Conservation (phyloP, 2,113 vertebrate species). For the Apistogramma diplotaenia region DNA sequence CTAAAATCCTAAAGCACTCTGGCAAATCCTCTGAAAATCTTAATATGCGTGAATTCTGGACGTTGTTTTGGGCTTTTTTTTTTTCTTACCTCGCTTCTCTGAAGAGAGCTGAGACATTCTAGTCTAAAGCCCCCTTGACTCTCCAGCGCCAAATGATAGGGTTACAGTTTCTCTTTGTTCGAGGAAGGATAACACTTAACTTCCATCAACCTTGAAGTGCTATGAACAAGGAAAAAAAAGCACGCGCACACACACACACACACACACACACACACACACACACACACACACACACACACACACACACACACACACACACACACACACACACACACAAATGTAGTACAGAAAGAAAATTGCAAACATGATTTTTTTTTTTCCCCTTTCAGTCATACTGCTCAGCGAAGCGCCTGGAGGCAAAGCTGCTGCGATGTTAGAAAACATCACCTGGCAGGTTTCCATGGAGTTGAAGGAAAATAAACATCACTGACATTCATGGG, state of each 20-base stretch:
- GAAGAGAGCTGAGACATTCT: constrained; percentile 22
- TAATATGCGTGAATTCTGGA: constrained; percentile 48
- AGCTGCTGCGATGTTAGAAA: constrained; percentile 37
- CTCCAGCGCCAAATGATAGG: constrained; percentile 48
- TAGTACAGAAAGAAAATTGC: constrained; percentile 53
- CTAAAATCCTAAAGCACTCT: constrained; percentile 44
- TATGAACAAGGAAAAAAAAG: constrained; percentile 31
- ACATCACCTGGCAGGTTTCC: constrained; percentile 55
- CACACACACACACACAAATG: constrained; percentile 4
- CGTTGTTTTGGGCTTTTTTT: constrained; percentile 56
- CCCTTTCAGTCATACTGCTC: constrained; percentile 21
- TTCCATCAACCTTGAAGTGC: constrained; percentile 44
- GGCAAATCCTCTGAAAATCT: constrained; percentile 57
- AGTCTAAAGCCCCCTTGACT: constrained; percentile 25
- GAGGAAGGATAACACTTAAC: constrained; percentile 60
- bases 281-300: no score
- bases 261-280: no score
- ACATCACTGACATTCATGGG: constrained; percentile 54
- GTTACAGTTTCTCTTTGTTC: constrained; percentile 59
- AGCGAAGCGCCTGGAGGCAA: constrained; percentile 44
- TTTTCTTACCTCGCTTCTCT: constrained; percentile 34
- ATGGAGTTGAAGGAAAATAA: constrained; percentile 42
- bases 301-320: no score
- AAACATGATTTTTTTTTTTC: constrained; percentile 35
- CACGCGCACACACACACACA: no score